phyloP scores from a whole-genome alignment of 2,888 invertebrate genomes.

The Tubulanus polymorphus region DNA sequence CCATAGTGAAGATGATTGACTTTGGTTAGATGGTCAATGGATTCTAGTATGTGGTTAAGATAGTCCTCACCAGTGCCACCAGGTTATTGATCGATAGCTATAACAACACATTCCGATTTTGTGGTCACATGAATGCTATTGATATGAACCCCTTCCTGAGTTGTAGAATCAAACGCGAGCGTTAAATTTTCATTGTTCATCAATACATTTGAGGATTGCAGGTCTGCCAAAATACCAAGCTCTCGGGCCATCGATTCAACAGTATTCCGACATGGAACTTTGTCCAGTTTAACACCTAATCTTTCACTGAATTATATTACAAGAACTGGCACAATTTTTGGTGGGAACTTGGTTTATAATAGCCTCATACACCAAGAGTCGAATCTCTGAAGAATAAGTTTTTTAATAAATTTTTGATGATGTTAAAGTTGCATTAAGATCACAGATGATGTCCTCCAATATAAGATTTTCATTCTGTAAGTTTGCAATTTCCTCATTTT shows the following conservation, averaged over 20 bases:
- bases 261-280: constrained; percentile 8
- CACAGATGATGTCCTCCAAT: background rate
- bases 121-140: constrained; percentile 18
- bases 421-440: background rate
- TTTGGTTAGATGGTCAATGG: constrained; percentile 10
- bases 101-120: constrained; percentile 1
- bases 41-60: constrained; percentile 9
- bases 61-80: constrained; percentile 17
- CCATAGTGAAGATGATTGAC: constrained; percentile 4
- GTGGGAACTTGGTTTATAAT: constrained; percentile 11
- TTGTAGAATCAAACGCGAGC: constrained; percentile 18
- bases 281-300: constrained; percentile 6
- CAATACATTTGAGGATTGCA: constrained; percentile 6
- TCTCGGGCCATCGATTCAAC: constrained; percentile 8
- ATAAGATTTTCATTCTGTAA: constrained; percentile 6
- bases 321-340: constrained; percentile 5
- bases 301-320: background rate
- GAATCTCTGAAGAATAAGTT: constrained; percentile 1
- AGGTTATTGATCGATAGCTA: constrained; percentile 16
- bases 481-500: constrained; percentile 3
- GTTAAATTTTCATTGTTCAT: constrained; percentile 10
- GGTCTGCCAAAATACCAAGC: constrained; percentile 8
- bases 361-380: constrained; percentile 5
- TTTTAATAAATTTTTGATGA: no score
- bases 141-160: constrained; percentile 18